These are phyloP conservation scores for Rattus rattus DNA, from an alignment of 2,113 vertebrate species.

Conservation along the genomic window DNA sequence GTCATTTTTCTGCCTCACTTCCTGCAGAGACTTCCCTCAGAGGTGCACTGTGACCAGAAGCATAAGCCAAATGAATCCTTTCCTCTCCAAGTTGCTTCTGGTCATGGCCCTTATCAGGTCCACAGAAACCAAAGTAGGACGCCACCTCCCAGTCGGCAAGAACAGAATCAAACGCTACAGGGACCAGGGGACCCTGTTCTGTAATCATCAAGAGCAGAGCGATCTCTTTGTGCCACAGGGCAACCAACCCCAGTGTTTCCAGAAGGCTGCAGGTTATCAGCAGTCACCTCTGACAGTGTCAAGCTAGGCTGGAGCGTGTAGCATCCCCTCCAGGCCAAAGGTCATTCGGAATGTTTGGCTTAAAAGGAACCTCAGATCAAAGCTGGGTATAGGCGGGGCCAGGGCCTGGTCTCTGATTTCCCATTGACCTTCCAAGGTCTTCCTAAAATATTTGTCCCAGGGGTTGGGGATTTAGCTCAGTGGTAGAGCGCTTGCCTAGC, in stretches of 20 bases:
- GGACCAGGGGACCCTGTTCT: accelerated
- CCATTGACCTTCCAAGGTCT: accelerated
- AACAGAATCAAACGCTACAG: accelerated
- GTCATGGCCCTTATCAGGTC: not conserved
- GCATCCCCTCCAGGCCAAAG: not conserved
- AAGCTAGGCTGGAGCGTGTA: not conserved
- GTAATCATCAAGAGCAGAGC: not conserved
- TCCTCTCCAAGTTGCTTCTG: not conserved
- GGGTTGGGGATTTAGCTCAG: no score
- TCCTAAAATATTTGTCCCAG: accelerated
- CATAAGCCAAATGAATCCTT: not conserved
- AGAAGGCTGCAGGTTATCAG: not conserved
- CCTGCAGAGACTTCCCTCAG: not conserved
- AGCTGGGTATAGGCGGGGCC: not conserved
- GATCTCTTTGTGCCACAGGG: not conserved
- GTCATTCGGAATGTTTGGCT: not conserved
- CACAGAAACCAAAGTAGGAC: not conserved
- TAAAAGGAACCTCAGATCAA: not conserved
- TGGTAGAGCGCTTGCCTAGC: no score
- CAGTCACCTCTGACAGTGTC: not conserved
- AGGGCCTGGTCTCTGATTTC: not conserved
- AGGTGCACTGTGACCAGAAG: not conserved
- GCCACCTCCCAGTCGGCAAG: not conserved
- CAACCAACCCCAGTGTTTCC: accelerated
- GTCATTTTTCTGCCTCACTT: no score